Conservation (phyloP, 1,140 invertebrate genomes). For the Neodiprion pinetum region DNA sequence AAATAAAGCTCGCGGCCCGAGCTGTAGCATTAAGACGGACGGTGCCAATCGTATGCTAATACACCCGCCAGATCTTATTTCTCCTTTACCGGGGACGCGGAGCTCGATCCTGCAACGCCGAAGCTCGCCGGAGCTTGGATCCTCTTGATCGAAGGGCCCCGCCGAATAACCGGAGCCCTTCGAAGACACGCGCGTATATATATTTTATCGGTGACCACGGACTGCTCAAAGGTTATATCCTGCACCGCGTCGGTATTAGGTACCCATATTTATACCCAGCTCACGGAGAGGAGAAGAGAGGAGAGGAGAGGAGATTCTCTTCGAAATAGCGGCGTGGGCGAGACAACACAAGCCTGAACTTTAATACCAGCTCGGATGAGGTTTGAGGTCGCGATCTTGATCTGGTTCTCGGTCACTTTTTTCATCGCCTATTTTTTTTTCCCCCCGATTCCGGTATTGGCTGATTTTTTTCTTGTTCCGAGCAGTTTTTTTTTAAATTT, state of each 20-base stretch:
- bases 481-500: too few species aligned
- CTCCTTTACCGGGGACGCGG: conserved; percentile 43
- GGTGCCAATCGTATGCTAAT: conserved; percentile 63
- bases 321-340: not conserved
- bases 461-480: not conserved
- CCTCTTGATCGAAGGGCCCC: too few species aligned
- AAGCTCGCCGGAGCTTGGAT: too few species aligned
- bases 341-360: not conserved
- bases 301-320: too few species aligned
- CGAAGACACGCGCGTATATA: not conserved
- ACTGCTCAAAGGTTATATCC: not conserved
- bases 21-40: conserved; percentile 53
- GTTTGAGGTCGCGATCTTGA: not conserved
- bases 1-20: conserved; percentile 32
- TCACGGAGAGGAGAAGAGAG: not conserved
- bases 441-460: too few species aligned
- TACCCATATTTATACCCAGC: not conserved
- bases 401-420: not conserved
- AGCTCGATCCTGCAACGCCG: not conserved
- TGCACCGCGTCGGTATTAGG: not conserved
- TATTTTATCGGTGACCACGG: not conserved
- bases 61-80: conserved; percentile 47
- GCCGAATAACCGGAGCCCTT: too few species aligned
- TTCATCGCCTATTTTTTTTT: not conserved
- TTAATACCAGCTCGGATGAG: not conserved